Base-by-base conservation (phyloP, 2,797 vertebrate genomes). In the Poecilia wingei region DNA sequence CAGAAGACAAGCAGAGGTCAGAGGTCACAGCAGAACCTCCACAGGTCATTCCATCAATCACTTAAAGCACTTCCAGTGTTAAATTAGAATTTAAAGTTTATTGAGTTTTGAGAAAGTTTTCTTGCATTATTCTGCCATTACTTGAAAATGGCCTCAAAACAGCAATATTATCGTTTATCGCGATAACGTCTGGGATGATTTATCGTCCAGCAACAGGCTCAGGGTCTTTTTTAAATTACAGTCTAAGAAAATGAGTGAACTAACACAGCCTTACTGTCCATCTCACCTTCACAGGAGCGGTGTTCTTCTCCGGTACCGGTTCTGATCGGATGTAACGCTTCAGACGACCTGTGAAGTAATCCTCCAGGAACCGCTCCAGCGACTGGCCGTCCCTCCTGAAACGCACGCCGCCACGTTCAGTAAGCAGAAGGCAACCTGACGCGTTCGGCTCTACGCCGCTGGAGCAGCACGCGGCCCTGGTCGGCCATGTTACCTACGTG, bases 301-400 rank as follows among this genome's bases (percentile, higher is more conserved):
- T 45, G 82, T 95, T 96, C 13, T 73, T 94, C 82, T 95, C 95
- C 13, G 96, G 96, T 16, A 93, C 33, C 0, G 94, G 88, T 74
- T 96, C 95, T 43, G 96, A 96, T 83, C 95, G 95, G 0, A 96
- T 77, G 80, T 92, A 96, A 57, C 90, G 94, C 75, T 96, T 96
- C 28, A 96, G 91, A 14, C 72, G 92, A 39, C 93, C 92, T 14
- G 91, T 76, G n/a, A 96, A 95, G 86, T 95, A 96, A 77, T 95
- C 93, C 0, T 94, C 90, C 20, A 96, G 82, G 66, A 96, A 96
- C 70, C 90, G 90, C 77, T 93, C 84, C 71, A 96, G 73, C 4
- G 95, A 95, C 28, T 75, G 88, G 18, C 96, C 96, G 5, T 96
- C 95, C 66, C 94, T 88, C 88, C 95, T 96, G 89, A 43, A 74